Percentiles rank a stretch among this genome's conserved stretches.
phyloP scores from a whole-genome alignment of 2,888 invertebrate species.

The Arctia plantaginis region DNA sequence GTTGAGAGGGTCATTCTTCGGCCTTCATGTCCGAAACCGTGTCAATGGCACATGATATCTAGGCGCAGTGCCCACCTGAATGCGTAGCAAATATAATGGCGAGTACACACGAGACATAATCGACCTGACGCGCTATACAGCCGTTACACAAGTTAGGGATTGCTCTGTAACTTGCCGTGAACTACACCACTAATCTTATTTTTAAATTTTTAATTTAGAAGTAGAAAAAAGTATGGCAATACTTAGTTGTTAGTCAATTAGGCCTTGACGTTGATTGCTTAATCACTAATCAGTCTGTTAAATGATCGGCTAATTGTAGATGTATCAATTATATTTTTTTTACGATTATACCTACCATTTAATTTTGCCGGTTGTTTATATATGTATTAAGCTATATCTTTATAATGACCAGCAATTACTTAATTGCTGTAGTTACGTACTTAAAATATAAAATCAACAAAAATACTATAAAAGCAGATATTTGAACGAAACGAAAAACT shows the following conservation, averaged over 20 bases:
- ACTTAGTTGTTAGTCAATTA: constrained; percentile 56
- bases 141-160: constrained; percentile 73
- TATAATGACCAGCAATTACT: not conserved
- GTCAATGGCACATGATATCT: constrained; percentile 63
- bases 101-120: constrained; percentile 68
- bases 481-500: not conserved
- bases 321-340: constrained; percentile 30
- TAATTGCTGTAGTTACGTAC: not conserved
- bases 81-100: constrained; percentile 68
- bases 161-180: constrained; percentile 70
- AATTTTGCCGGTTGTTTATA: constrained; percentile 13
- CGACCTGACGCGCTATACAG: constrained; percentile 51
- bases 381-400: not conserved
- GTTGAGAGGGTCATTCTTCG: constrained; percentile 22
- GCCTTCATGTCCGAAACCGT: constrained; percentile 63
- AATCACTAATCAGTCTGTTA: constrained; percentile 41
- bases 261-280: constrained; percentile 49
- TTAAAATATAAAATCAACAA: not conserved
- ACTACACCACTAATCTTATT: constrained; percentile 59
- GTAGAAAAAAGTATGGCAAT: constrained; percentile 46
- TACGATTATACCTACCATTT: constrained; percentile 9
- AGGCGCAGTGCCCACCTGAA: constrained; percentile 49
- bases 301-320: constrained; percentile 41
- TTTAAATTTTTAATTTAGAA: constrained; percentile 39
- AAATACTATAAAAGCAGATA: not conserved